phyloP scores from a whole-genome alignment of 2,113 vertebrate genomes.

The Ceuthmochares aereus region DNA sequence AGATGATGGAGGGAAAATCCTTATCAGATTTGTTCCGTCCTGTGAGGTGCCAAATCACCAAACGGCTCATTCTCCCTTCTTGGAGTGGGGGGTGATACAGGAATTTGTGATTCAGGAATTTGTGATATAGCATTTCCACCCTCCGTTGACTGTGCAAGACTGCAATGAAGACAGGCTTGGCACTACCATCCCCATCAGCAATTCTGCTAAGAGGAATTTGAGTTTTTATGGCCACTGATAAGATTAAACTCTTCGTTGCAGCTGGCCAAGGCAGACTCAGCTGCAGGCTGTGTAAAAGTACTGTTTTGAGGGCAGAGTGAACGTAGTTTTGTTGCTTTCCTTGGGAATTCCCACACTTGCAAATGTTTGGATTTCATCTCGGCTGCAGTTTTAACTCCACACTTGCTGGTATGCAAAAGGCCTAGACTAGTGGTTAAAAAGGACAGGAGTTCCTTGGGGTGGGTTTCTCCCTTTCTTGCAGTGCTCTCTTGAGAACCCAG shows the following conservation, averaged over 20 bases:
- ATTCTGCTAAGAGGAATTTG: constrained; percentile 62
- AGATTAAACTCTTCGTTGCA: constrained; percentile 68
- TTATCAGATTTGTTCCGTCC: not conserved
- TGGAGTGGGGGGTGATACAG: not conserved
- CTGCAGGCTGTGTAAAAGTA: constrained; percentile 17
- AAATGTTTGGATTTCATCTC: constrained; percentile 60
- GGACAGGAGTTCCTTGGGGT: not conserved
- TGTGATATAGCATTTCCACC: constrained; percentile 23
- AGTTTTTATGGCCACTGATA: constrained; percentile 71
- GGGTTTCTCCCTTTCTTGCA: not conserved
- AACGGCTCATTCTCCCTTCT: not conserved
- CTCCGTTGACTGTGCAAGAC: constrained; percentile 33
- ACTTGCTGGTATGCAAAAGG: not conserved
- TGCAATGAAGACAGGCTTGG: constrained; percentile 54
- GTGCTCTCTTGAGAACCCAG: not conserved
- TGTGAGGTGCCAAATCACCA: accelerated
- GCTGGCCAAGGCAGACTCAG: not conserved
- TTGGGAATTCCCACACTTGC: constrained; percentile 61
- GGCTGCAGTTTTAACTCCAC: constrained; percentile 29
- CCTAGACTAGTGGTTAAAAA: not conserved
- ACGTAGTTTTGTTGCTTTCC: constrained; percentile 41
- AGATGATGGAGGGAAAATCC: not conserved
- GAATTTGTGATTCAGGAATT: constrained; percentile 54
- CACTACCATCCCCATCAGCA: constrained; percentile 66
- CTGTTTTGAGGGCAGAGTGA: not conserved